phyloP scores from a whole-genome alignment of 2,797 vertebrate genomes.

The Harpagifer antarcticus region DNA sequence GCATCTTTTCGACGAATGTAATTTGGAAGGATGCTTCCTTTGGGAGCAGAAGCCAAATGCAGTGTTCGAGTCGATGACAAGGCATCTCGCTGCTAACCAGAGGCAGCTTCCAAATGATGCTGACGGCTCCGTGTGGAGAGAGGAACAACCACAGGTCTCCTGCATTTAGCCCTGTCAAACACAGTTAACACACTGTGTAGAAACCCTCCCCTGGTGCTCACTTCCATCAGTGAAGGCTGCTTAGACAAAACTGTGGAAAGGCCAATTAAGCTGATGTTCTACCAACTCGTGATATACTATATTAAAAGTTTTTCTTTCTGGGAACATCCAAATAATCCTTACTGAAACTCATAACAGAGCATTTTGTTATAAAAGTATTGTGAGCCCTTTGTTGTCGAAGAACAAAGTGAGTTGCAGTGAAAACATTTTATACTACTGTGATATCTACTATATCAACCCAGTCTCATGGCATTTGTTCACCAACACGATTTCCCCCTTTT shows the following conservation, averaged over 20 bases:
- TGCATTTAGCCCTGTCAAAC: constrained; percentile 61
- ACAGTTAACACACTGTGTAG: constrained; percentile 29
- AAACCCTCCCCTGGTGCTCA: constrained; percentile 30
- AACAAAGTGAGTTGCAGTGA: constrained; percentile 3
- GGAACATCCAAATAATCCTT: not conserved
- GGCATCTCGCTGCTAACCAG: constrained; percentile 30
- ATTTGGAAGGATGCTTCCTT: constrained; percentile 61
- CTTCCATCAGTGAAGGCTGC: constrained; percentile 9
- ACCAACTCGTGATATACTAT: not conserved
- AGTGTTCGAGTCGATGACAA: constrained; percentile 48
- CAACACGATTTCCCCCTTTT: no score
- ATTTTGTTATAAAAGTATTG: not conserved
- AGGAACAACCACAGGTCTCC: constrained; percentile 58
- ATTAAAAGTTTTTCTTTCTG: not conserved
- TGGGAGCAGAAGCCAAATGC: constrained; percentile 53
- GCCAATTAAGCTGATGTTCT: constrained; percentile 53
- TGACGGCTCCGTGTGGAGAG: constrained; percentile 55
- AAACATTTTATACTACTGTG: not conserved
- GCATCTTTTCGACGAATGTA: constrained; percentile 28
- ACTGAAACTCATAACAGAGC: not conserved
- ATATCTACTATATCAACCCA: not conserved
- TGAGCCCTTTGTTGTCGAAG: not conserved
- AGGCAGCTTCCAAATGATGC: constrained; percentile 47
- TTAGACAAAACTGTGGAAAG: constrained; percentile 4
- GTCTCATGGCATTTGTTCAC: no score